A percentile compares a stretch with the other conserved stretches of the same genome.
These are phyloP conservation scores for Agriopis aurantiaria DNA, from an alignment of 2,888 invertebrate species.

Conservation along the genomic window DNA sequence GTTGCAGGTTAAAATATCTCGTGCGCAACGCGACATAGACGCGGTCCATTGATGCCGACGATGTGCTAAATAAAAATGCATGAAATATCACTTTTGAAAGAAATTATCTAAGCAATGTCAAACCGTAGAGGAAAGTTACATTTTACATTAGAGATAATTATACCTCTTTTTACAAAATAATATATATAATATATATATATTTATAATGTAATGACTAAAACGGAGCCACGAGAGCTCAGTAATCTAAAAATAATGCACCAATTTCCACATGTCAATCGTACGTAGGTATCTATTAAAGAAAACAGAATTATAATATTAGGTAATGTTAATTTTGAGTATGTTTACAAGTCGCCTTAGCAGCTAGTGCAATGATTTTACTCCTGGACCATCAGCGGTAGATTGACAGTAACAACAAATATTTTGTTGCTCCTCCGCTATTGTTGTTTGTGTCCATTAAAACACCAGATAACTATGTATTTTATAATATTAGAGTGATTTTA, in stretches of 20 bases:
- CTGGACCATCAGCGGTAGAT: slow-evolving; percentile 10
- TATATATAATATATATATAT: slow-evolving; percentile 9
- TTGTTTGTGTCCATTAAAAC: slow-evolving; percentile 41
- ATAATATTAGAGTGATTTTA: slow-evolving; percentile 54
- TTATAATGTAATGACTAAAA: slow-evolving; percentile 15
- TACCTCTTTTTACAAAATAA: slow-evolving; percentile 28
- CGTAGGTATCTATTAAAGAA: slow-evolving; percentile 59
- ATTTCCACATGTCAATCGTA: slow-evolving; percentile 61
- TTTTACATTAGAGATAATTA: slow-evolving; percentile 27
- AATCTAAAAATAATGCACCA: slow-evolving; percentile 44
- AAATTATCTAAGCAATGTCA: slow-evolving; percentile 16
- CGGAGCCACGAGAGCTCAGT: slow-evolving; percentile 36
- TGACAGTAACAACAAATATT: slow-evolving; percentile 14
- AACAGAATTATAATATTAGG: slow-evolving; percentile 67
- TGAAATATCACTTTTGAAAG: slow-evolving; percentile 17
- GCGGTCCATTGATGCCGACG: slow-evolving; percentile 83
- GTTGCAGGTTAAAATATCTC: slow-evolving; percentile 94
- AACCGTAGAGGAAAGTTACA: slow-evolving; percentile 26
- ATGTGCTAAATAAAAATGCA: slow-evolving; percentile 28
- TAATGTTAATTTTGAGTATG: slow-evolving; percentile 42
- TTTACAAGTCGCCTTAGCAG: slow-evolving; percentile 79
- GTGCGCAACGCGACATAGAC: slow-evolving; percentile 98
- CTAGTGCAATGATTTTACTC: slow-evolving; percentile 72
- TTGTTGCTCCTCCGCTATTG: slow-evolving; percentile 28
- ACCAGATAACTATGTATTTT: slow-evolving; percentile 38